Evolutionary conservation across 2,797 vertebrate species (phyloP).

Genomic region (Poeciliopsis gracilis): DNA sequence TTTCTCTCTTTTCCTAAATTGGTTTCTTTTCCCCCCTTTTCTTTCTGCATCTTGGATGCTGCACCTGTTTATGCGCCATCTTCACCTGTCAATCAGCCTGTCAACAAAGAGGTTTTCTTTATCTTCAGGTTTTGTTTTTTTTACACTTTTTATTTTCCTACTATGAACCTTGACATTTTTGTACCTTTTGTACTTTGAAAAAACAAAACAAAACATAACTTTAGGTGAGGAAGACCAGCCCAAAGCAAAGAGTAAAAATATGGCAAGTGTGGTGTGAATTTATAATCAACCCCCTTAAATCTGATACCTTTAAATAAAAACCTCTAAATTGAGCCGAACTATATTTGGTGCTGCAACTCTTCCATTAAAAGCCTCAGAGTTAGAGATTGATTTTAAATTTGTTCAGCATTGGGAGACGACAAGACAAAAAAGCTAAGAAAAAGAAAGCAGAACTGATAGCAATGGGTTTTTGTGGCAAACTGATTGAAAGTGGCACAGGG

Average conservation of each 20-base stretch:
- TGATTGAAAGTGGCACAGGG: neutral
- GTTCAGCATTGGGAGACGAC: neutral
- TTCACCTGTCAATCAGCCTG: conserved; percentile 65
- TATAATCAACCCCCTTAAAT: neutral
- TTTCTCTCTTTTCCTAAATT: conserved; percentile 31
- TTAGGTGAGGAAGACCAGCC: neutral
- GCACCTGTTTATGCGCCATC: conserved; percentile 57
- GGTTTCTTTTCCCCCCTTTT: neutral
- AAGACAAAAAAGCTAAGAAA: neutral
- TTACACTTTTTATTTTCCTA: conserved; percentile 26
- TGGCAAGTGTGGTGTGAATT: neutral
- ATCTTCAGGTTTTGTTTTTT: neutral
- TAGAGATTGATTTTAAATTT: neutral
- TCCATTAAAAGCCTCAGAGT: neutral
- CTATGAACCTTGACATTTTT: conserved; percentile 57
- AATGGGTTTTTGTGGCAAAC: neutral
- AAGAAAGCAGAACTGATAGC: no score
- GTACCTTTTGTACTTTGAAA: conserved; percentile 12
- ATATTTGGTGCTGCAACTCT: neutral
- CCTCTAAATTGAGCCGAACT: neutral
- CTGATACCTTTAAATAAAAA: neutral
- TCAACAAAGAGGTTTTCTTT: conserved; percentile 25
- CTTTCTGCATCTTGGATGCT: conserved; percentile 28
- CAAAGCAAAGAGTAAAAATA: neutral
- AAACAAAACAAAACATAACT: neutral